Percentiles rank a stretch among this genome's conserved stretches.
Evolutionary conservation across 1,140 invertebrate genomes (phyloP).

Genomic region (Macrostomum lignano): DNA sequence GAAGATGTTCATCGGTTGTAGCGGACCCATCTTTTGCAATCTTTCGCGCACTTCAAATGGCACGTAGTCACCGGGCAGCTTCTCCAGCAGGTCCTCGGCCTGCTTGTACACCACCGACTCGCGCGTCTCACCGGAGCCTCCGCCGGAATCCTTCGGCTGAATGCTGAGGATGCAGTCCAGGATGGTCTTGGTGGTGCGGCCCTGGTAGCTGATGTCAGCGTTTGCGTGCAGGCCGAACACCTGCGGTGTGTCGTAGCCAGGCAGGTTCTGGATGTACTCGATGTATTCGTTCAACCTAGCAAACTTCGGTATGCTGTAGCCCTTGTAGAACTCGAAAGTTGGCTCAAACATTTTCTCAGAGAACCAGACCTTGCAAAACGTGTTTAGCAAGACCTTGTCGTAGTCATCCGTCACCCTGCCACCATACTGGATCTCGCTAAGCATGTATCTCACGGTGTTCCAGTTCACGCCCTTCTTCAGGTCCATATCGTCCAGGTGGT

Average conservation of each 20-base stretch:
- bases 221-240: conserved; percentile 77
- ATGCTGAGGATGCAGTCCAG: conserved; percentile 70
- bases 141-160: conserved; percentile 57
- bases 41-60: conserved; percentile 15
- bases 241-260: conserved; percentile 57
- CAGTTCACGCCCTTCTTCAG: conserved; percentile 41
- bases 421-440: conserved; percentile 83
- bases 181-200: conserved; percentile 59
- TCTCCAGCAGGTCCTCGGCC: conserved; percentile 19
- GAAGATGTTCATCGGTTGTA: conserved; percentile 39
- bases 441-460: conserved; percentile 28
- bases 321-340: conserved; percentile 49
- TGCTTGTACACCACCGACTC: conserved; percentile 17
- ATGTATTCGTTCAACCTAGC: conserved; percentile 18
- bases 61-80: conserved; percentile 19
- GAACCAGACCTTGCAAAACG: conserved; percentile 35
- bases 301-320: conserved; percentile 17
- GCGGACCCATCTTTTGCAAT: conserved; percentile 43
- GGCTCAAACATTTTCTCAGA: conserved; percentile 22
- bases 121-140: conserved; percentile 31
- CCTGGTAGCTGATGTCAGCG: conserved; percentile 73
- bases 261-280: conserved; percentile 30
- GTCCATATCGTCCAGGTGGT: conserved; percentile 80
- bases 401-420: conserved; percentile 81
- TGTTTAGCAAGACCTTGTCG: conserved; percentile 59